Conservation (phyloP, 2,113 vertebrate species). For the Chamaetylas fuelleborni region DNA sequence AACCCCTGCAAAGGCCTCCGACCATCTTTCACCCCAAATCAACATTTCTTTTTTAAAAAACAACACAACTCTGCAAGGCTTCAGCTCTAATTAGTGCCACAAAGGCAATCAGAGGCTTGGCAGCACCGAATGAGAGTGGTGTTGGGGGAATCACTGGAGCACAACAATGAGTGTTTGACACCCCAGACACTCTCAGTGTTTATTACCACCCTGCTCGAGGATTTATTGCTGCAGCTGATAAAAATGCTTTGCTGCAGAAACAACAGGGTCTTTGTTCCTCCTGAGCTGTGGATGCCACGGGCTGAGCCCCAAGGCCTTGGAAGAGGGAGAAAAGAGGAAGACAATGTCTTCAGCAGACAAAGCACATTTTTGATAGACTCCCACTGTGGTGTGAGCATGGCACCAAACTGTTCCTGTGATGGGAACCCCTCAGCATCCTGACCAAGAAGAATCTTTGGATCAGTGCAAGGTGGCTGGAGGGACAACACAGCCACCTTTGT, state of each 20-base stretch:
- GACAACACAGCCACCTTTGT: not conserved
- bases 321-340: not conserved
- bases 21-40: no score
- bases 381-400: rapidly evolving
- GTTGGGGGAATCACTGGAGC: not conserved
- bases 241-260: not conserved
- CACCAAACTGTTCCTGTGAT: not conserved
- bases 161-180: not conserved
- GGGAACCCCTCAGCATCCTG: not conserved
- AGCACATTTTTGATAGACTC: not conserved
- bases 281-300: not conserved
- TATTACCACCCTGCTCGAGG: not conserved
- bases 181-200: not conserved
- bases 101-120: conserved; percentile 30
- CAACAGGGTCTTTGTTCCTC: not conserved
- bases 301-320: not conserved
- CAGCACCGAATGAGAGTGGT: not conserved
- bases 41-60: no score
- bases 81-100: conserved; percentile 44
- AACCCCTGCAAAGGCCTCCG: no score
- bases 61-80: not conserved
- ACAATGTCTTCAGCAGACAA: not conserved
- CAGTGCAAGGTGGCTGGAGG: not conserved
- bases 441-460: not conserved
- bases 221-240: not conserved